Conservation (phyloP, 2,797 vertebrate species). For the Pseudochaenichthys georgianus region DNA sequence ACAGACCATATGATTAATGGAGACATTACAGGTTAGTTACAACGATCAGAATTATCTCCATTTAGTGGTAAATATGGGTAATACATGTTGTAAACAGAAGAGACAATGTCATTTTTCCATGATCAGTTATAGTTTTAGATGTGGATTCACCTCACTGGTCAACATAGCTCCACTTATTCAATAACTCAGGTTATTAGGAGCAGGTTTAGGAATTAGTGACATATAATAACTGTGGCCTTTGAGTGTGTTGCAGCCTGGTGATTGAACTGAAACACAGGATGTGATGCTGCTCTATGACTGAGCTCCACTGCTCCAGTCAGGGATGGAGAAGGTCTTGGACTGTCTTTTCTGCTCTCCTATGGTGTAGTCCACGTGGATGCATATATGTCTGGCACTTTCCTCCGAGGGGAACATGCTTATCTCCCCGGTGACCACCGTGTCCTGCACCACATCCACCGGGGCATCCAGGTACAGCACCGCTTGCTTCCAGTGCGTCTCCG, state of each 20-base stretch:
- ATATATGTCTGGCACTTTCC: slow-evolving; percentile 87
- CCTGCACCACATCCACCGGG: slow-evolving; percentile 88
- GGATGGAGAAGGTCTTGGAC: slow-evolving; percentile 90
- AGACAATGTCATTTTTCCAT: too few relatives aligned
- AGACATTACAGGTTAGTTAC: not conserved
- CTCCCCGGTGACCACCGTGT: slow-evolving; percentile 86
- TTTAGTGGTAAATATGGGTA: too few relatives aligned
- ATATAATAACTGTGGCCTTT: not conserved
- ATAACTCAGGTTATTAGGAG: not conserved
- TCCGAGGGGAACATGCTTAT: slow-evolving; percentile 88
- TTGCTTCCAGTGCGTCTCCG: slow-evolving; percentile 94
- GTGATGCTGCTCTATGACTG: slow-evolving; percentile 29
- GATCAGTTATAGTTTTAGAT: not conserved
- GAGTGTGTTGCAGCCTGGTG: not conserved
- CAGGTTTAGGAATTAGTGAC: not conserved
- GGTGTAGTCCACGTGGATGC: slow-evolving; percentile 86
- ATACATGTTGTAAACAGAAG: not conserved
- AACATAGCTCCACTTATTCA: not conserved
- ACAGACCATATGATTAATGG: not conserved
- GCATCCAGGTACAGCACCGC: slow-evolving; percentile 89
- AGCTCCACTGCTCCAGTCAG: slow-evolving; percentile 84
- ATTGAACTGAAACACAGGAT: not conserved
- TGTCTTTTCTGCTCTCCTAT: slow-evolving; percentile 85
- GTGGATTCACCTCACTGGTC: not conserved
- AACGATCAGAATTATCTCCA: not conserved